phyloP scores from a whole-genome alignment of 1,140 invertebrate species.

The Drosophila tropicalis region DNA sequence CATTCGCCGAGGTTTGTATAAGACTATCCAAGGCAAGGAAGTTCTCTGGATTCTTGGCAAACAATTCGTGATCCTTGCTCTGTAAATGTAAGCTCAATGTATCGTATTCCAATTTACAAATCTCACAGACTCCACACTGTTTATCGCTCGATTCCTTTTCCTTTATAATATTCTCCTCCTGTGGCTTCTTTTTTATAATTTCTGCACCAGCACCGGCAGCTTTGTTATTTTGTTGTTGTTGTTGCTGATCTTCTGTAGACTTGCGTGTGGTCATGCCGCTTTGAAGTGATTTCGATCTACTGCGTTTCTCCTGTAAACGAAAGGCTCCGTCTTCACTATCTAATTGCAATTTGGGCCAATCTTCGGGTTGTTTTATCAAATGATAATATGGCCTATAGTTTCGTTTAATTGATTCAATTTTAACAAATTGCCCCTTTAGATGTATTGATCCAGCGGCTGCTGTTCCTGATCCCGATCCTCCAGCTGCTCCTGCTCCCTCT shows the following conservation, averaged over 20 bases:
- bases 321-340: constrained; percentile 77
- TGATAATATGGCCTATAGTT: constrained; percentile 79
- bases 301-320: constrained; percentile 56
- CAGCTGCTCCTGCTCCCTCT: constrained; percentile 41
- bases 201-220: not conserved
- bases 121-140: constrained; percentile 89
- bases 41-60: constrained; percentile 88
- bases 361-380: constrained; percentile 75
- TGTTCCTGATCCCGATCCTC: constrained; percentile 10
- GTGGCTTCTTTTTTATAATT: constrained; percentile 1
- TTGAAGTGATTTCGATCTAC: constrained; percentile 41
- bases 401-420: constrained; percentile 75
- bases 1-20: constrained; percentile 83
- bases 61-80: constrained; percentile 88
- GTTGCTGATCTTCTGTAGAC: constrained; percentile 33
- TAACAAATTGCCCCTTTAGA: constrained; percentile 71
- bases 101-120: constrained; percentile 89
- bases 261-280: constrained; percentile 65
- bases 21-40: constrained; percentile 88
- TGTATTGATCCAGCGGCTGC: constrained; percentile 50
- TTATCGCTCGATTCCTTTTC: constrained; percentile 79
- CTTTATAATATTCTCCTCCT: constrained; percentile 21
- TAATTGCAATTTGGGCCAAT: constrained; percentile 80
- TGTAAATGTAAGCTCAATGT: constrained; percentile 87
- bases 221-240: constrained; percentile 27